phyloP scores from a whole-genome alignment of 2,797 vertebrate genomes.

The Benthosema pterotum region DNA sequence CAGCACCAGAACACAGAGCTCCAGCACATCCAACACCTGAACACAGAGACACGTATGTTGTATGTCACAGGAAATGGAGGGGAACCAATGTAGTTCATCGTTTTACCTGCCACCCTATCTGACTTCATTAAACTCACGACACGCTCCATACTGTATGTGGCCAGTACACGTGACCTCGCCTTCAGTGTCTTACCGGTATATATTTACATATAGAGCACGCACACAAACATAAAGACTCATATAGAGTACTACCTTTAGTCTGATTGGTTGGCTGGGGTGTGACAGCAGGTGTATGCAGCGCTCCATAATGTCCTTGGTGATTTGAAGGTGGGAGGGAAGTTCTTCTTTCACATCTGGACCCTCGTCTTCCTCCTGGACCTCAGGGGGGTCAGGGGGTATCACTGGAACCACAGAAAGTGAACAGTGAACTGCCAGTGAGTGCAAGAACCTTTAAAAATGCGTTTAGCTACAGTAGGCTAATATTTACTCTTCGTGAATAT shows the following conservation, averaged over 20 bases:
- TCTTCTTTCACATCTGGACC: slow-evolving; percentile 72
- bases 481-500: no score
- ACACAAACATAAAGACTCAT: slow-evolving; percentile 53
- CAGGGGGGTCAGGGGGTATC: slow-evolving; percentile 30
- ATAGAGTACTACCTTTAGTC: slow-evolving; percentile 84
- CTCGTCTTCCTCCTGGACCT: slow-evolving; percentile 49
- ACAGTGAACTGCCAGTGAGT: neutral
- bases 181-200: no score
- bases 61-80: no score
- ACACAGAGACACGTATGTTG: slow-evolving; percentile 29
- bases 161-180: no score
- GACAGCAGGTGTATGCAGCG: slow-evolving; percentile 91
- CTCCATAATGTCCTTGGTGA: slow-evolving; percentile 88
- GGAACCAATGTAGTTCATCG: no score
- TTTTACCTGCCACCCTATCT: no score
- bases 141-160: no score
- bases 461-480: no score
- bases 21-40: slow-evolving; percentile 89
- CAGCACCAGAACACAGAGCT: slow-evolving; percentile 84
- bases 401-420: slow-evolving; percentile 42
- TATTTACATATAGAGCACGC: no score
- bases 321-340: slow-evolving; percentile 82
- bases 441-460: neutral
- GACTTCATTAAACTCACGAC: no score
- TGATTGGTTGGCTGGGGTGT: slow-evolving; percentile 79